phyloP scores from a whole-genome alignment of 2,797 vertebrate species.

The Pseudochirops cupreus region DNA sequence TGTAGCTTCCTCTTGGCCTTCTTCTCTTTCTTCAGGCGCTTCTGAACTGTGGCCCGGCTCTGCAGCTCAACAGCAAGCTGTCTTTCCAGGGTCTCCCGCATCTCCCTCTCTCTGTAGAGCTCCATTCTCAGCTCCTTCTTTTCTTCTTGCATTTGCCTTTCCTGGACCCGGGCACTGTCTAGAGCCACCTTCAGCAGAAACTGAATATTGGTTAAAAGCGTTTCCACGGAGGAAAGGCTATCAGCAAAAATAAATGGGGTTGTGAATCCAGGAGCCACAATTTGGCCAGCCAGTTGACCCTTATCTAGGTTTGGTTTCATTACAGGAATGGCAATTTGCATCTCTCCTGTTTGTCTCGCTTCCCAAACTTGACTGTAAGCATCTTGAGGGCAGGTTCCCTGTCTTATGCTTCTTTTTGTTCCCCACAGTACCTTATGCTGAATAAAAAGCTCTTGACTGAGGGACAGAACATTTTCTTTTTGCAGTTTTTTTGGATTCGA shows the following conservation, averaged over 20 bases:
- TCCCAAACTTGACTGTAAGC: conserved; percentile 6
- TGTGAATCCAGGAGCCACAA: conserved; percentile 92
- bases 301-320: conserved; percentile 92
- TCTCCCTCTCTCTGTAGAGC: conserved; percentile 94
- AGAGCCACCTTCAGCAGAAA: conserved; percentile 96
- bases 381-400: neutral
- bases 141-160: conserved; percentile 97
- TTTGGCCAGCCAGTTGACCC: conserved; percentile 89
- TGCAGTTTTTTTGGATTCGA: neutral
- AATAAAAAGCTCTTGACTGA: neutral
- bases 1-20: neutral
- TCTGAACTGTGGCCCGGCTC: conserved; percentile 86
- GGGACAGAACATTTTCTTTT: neutral
- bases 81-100: conserved; percentile 95
- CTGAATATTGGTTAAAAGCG: conserved; percentile 96
- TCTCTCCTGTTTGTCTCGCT: conserved; percentile 86
- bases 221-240: conserved; percentile 95
- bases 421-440: neutral
- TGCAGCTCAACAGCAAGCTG: conserved; percentile 95
- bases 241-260: conserved; percentile 95
- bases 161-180: conserved; percentile 95
- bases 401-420: neutral
- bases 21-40: neutral
- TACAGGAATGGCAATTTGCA: conserved; percentile 90
- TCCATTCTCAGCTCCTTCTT: conserved; percentile 96